Base-by-base conservation (phyloP, 2,113 vertebrate species). In the Lamprotornis superbus region DNA sequence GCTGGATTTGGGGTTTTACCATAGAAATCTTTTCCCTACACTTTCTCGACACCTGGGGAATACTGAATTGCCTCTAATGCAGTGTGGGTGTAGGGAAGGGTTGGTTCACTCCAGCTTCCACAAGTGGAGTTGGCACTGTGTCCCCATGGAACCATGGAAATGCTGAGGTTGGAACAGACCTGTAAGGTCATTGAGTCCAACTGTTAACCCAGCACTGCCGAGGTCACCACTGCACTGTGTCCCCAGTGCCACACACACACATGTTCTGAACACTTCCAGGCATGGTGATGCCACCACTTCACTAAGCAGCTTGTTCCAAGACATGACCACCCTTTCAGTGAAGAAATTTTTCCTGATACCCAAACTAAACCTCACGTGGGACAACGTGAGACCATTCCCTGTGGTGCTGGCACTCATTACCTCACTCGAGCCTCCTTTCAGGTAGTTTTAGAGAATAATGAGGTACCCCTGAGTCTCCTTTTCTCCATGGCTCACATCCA, bases 91-190 rank as follows among this genome's bases (percentile, higher is more conserved):
- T 37, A 53, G 80, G 63, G 31, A 65, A 55, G 14, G 52, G 46
- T 30, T 15, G 8, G 25, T n/a, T 50, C 20, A n/a, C 40, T 53
- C 10, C 39, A 42, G 30, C 79, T 80, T 23, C 76, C 60, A 31
- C 1, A 3, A 21, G 30, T 6, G 33, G n/a, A 76, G 33, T 57
- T 5, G 2, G 10, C 70, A 21, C 9, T 2, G 2, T 47, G 28
- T 28, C 28, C 40, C 70, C 21, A 19, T 23, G 56, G 63, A 35
- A 69, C 35, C 63, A 42, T 0, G 35, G 71, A 42, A 15, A 63
- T 4, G 12, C 3, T 90, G 49, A 49, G 19, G 6, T 4, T 49
- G 79, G 40, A 76, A 10, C n/a, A 55, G 40, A 76, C 16, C 30
- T 35, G 18, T 69, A 14, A 63, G 40, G 17, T 7, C 24, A 39